Conservation (phyloP, 2,888 invertebrate species). For the Agriopis marginaria region DNA sequence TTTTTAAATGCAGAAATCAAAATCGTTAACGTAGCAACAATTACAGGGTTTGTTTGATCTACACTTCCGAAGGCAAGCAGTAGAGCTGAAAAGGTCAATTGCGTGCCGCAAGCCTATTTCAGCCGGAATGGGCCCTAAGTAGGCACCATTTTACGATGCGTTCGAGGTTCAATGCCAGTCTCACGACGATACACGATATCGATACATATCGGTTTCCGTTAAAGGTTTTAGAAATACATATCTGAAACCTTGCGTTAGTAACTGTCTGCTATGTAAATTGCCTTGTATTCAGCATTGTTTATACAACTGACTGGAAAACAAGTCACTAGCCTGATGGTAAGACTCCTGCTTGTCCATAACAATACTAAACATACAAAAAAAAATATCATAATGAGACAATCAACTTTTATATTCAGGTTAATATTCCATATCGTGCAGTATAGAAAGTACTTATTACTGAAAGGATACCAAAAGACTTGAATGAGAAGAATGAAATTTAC, state of each 20-base stretch:
- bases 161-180: slow-evolving; percentile 49
- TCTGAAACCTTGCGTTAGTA: slow-evolving; percentile 6
- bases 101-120: slow-evolving; percentile 52
- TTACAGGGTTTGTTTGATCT: slow-evolving; percentile 14
- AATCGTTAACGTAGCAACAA: background rate
- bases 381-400: too few species aligned
- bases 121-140: slow-evolving; percentile 44
- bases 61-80: slow-evolving; percentile 12
- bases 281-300: background rate
- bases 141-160: slow-evolving; percentile 50
- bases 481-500: too few species aligned
- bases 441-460: too few species aligned
- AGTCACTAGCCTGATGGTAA: too few species aligned
- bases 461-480: too few species aligned
- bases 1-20: background rate
- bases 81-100: slow-evolving; percentile 44
- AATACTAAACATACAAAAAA: too few species aligned
- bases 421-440: too few species aligned
- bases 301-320: too few species aligned
- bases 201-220: slow-evolving; percentile 41
- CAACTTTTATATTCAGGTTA: too few species aligned
- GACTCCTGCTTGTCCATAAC: too few species aligned
- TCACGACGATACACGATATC: slow-evolving; percentile 44
- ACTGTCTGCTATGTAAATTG: slow-evolving; percentile 7
- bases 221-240: slow-evolving; percentile 20